These are phyloP conservation scores for Trogon melanurus DNA, from an alignment of 2,113 vertebrate genomes.

Conservation along the genomic window DNA sequence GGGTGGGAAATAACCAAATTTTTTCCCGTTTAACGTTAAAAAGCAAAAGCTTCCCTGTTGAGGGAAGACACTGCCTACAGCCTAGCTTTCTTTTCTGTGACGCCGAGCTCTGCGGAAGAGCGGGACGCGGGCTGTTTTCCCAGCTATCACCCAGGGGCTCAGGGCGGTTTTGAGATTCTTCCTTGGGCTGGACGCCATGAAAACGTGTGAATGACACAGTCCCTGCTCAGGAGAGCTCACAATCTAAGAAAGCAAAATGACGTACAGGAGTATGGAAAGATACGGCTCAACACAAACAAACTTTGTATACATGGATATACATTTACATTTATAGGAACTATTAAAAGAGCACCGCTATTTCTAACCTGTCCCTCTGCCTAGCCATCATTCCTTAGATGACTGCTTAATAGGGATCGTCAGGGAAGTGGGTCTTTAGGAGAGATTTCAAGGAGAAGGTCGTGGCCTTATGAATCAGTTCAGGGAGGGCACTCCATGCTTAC, in stretches of 20 bases:
- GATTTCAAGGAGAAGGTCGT: slow-evolving; percentile 26
- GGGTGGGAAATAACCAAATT: not conserved
- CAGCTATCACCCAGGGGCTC: not conserved
- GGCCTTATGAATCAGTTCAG: slow-evolving; percentile 40
- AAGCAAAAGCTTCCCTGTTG: not conserved
- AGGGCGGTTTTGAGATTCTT: not conserved
- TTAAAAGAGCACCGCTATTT: not conserved
- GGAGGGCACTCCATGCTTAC: slow-evolving; percentile 66
- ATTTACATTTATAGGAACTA: not conserved
- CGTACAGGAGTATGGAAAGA: slow-evolving; percentile 38
- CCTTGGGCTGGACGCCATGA: not conserved
- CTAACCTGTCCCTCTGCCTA: slow-evolving; percentile 50
- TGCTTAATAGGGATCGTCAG: not conserved
- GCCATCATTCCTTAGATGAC: not conserved
- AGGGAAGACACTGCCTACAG: slow-evolving; percentile 18
- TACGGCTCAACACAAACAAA: slow-evolving; percentile 60
- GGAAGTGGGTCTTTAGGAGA: slow-evolving; percentile 32
- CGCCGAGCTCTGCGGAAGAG: not conserved
- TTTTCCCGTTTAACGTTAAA: not conserved
- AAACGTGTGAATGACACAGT: slow-evolving; percentile 26
- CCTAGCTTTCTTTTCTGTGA: not conserved
- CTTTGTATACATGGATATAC: not conserved
- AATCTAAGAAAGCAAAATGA: slow-evolving; percentile 53
- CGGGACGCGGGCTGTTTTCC: not conserved
- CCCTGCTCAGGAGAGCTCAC: slow-evolving; percentile 57